Evolutionary conservation across 2,797 vertebrate species (phyloP), one percentile per base, ranked within the genome.

Genomic region (Tapirus indicus): DNA sequence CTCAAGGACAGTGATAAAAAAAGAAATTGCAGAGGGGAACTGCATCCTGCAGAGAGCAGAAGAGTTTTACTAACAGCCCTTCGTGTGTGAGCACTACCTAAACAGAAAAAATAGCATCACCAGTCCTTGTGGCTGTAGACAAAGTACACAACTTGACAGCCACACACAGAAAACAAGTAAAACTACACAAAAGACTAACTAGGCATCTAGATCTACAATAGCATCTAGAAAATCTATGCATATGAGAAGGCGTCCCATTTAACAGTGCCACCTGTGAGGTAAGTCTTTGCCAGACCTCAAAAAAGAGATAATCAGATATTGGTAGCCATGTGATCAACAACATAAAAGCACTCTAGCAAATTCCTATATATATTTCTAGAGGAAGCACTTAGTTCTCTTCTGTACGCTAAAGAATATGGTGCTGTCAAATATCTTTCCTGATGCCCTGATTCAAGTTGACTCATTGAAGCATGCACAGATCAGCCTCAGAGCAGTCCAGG

Each of bases 381-480:
- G 10, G 35, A 83, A 79, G 6, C 1, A 12, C 5, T 72, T 68
- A 80, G 12, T 87, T 58, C 32, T 68, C 29, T 56, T 83, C 6
- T 52, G 12, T 84, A 27, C 13, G 92, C 77, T 29, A 64, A 93
- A 95, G 91, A 96, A 88, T 94, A 72, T n/a, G 10, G 49, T 64
- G 54, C 86, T 97, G 80, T 82, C 21, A 66, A 54, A 1, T 84
- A 38, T 92, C 75, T 71, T 97, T 52, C 16, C 68, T 93, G 75
- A 84, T 78, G n/a, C 9, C 49, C 58, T 88, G 84, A 94, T 88
- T 89, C 38, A 64, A 54, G 27, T 7, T 97, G 94, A 97, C 95
- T 97, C 74, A 86, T 78, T 47, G 93, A 95, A 95, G 77, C 82
- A 98, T 78, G 93, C 60, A 97, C 96, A 96, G 94, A 96, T 97